phyloP scores from a whole-genome alignment of 2,888 invertebrate species.

The Campoplex capitator region DNA sequence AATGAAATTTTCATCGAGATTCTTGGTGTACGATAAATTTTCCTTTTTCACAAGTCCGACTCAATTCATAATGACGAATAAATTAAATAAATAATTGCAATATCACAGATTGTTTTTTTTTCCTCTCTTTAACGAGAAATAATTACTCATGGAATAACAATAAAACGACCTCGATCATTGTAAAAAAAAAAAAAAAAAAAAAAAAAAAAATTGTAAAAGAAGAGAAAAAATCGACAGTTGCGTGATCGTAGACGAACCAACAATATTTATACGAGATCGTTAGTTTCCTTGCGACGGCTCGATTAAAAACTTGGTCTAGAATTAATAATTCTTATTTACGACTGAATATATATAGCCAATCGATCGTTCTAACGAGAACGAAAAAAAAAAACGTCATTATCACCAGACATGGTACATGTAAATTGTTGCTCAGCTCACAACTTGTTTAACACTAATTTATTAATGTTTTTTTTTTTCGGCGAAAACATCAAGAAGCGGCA shows the following conservation, averaged over 20 bases:
- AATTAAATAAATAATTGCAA: conserved; percentile 15
- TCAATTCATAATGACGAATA: neutral
- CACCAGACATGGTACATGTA: conserved; percentile 20
- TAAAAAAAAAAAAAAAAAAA: conserved; percentile 30
- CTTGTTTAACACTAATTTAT: conserved; percentile 22
- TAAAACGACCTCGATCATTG: conserved; percentile 26
- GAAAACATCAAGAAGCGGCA: neutral
- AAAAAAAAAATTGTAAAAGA: neutral
- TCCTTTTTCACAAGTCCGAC: neutral
- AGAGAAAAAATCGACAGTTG: conserved; percentile 48
- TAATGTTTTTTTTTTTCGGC: neutral
- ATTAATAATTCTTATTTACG: conserved; percentile 63
- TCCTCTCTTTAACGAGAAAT: neutral
- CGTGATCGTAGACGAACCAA: conserved; percentile 52
- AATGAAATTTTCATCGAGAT: neutral
- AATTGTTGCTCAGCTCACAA: neutral
- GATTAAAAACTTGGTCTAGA: conserved; percentile 60
- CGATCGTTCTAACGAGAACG: conserved; percentile 39
- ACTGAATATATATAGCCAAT: conserved; percentile 38
- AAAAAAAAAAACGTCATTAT: conserved; percentile 35
- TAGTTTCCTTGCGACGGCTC: conserved; percentile 45
- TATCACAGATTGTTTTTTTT: neutral
- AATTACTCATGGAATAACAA: conserved; percentile 31
- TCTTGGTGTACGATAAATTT: neutral
- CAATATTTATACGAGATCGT: conserved; percentile 55